Evolutionary conservation across 2,888 invertebrate species (phyloP), one percentile per base, ranked within the genome.

Genomic region (Onchidella celtica): DNA sequence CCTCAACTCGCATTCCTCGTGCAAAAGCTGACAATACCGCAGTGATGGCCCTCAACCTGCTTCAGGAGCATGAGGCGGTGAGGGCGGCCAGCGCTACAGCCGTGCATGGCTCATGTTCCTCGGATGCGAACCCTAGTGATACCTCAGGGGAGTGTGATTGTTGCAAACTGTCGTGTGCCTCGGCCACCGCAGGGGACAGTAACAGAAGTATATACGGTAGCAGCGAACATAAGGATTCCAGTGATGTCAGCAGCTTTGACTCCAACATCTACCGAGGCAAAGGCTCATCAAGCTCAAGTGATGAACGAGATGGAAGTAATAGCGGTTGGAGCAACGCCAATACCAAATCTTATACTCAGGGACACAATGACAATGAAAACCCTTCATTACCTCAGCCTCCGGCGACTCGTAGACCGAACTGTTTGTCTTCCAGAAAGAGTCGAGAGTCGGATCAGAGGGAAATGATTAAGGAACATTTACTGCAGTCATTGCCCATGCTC

Each of bases 131-230:
- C 79, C 85, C 85, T 4, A 87, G 87, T 74, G 85, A 85, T 72
- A 83, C 85, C 47, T 85, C 85, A 59, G 61, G 77, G 69, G 85
- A 85, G 21, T 86, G 86, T 59, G 84, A 85, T 59, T 84, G 84
- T 61, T 87, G 85, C 75, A 40, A 40, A 21, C 27, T 40, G 6
- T 65, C 72, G 11, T 70, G 24, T n/a, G 65, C 34, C n/a, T 79
- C 34, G 0, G 63, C 72, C 0, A 68, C 29, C n/a, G 70, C 27
- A 40, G 68, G 78, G 66, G 86, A 85, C 76, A 90, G 90, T 80
- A 90, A 88, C 77, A 85, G 86, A 55, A 88, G 89, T 68, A 89
- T 89, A 3, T 89, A 86, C 68, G 90, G 90, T 34, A 90, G 90
- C 73, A 87, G 86, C 59, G 88, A 88, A n/a, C 78, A 83, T 29